phyloP scores from a whole-genome alignment of 2,797 vertebrate genomes.

The Poecilia gillii region DNA sequence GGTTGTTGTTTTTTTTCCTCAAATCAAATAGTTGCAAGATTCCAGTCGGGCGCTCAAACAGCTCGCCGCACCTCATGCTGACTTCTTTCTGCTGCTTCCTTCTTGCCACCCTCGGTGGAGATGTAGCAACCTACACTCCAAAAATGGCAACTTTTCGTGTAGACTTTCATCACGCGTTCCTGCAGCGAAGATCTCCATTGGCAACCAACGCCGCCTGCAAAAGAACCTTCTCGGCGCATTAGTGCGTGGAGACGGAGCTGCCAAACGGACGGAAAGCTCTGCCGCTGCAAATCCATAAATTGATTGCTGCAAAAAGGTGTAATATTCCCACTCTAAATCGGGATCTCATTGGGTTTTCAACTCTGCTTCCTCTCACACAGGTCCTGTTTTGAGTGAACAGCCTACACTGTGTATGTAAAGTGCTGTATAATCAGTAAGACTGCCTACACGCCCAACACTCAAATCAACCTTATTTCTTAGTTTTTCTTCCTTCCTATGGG shows the following conservation, averaged over 20 bases:
- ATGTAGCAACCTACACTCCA: constrained; percentile 1
- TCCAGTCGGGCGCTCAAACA: not conserved
- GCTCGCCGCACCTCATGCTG: not conserved
- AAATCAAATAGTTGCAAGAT: not conserved
- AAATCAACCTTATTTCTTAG: constrained; percentile 31
- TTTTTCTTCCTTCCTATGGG: constrained; percentile 11
- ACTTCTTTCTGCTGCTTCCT: not conserved
- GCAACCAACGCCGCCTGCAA: not conserved
- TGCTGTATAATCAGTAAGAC: constrained; percentile 38
- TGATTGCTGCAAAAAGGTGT: not conserved
- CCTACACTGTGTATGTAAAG: constrained; percentile 28
- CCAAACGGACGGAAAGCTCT: not conserved
- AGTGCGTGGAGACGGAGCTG: not conserved
- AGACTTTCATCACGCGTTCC: not conserved
- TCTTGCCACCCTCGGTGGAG: not conserved
- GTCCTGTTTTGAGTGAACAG: constrained; percentile 21
- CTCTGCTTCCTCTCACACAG: constrained; percentile 23
- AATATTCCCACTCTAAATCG: constrained; percentile 10
- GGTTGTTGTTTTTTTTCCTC: not conserved
- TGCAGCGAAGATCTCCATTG: constrained; percentile 1
- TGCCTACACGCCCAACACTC: constrained; percentile 41
- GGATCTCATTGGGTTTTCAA: not conserved
- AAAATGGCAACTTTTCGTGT: not conserved
- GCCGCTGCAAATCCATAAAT: constrained; percentile 2
- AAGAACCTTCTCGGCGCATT: not conserved